Conservation (phyloP, 2,113 vertebrate species). For the Bufo bufo region DNA sequence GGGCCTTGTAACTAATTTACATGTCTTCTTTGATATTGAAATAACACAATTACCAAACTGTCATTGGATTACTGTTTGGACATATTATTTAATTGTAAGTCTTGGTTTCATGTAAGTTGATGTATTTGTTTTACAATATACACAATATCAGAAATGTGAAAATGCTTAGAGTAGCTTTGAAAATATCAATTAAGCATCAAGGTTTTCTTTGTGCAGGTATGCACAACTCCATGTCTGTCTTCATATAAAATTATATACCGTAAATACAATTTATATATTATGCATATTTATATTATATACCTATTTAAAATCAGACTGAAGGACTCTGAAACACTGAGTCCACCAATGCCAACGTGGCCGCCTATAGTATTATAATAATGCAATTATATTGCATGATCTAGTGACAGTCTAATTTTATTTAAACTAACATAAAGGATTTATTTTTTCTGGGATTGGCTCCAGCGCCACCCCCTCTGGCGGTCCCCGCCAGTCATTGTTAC, state of each 20-base stretch:
- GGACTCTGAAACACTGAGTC: too few relatives aligned
- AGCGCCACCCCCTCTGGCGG: too few relatives aligned
- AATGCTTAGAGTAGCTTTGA: neutral
- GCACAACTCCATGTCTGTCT: neutral
- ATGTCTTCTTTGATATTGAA: slow-evolving; percentile 27
- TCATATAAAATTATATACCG: neutral
- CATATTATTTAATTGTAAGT: neutral
- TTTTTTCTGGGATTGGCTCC: too few relatives aligned
- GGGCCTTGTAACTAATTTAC: slow-evolving; percentile 18
- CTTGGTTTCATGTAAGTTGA: neutral
- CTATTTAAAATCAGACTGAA: too few relatives aligned
- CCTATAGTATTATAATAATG: too few relatives aligned
- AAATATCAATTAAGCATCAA: neutral
- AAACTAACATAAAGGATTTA: too few relatives aligned
- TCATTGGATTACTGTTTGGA: slow-evolving; percentile 4
- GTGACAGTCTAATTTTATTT: too few relatives aligned
- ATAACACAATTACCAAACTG: slow-evolving; percentile 25
- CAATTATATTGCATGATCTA: too few relatives aligned
- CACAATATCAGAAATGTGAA: neutral
- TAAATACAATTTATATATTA: neutral
- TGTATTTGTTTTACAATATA: neutral
- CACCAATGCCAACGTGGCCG: too few relatives aligned
- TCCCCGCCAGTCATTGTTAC: too few relatives aligned
- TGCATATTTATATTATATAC: too few relatives aligned
- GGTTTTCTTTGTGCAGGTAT: neutral